Evolutionary conservation across 2,113 vertebrate species (phyloP), one percentile per base, ranked within the genome.

Genomic region (Anhinga rufa): DNA sequence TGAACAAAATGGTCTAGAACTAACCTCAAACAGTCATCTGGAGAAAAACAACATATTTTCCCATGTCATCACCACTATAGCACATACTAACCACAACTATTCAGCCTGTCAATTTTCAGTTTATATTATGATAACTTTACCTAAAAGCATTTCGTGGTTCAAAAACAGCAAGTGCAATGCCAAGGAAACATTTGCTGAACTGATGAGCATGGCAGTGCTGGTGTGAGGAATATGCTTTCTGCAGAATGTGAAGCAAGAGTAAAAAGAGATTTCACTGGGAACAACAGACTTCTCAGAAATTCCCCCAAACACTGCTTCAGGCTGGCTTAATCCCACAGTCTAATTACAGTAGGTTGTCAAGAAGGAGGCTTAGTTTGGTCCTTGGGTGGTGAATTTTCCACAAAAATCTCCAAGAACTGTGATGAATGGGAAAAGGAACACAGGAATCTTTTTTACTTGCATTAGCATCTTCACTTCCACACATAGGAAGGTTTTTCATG

Each of bases 121-220:
- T 86, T 90, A 40, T 84, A 95, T 72, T 97, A 96, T 79, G 95
- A 95, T 96, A 96, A 91, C 95, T 96, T 95, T 82, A 97, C 82
- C 96, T 95, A 97, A 97, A 96, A 95, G 88, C 93, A 91, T 77
- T 91, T 87, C 3, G 14, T 96, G 82, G 84, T 78, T 89, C 85
- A 95, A 94, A 90, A 96, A 77, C 96, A 97, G 95, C 92, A 97
- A 97, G 84, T 81, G 88, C 68, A 92, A 93, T 86, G 92, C 95
- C 94, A 92, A 91, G 72, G 87, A 71, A 86, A 95, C 77, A 92
- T 95, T 87, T 94, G 93, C 74, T 93, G 77, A 95, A 62, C 85
- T 84, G 94, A 90, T 1, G 17, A 95, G 68, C 46, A 21, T 34
- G 72, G 90, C 84, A 92, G 36, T 0, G 0, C 42, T 87, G 64